These are phyloP conservation scores for Bovichtus variegatus DNA, from an alignment of 2,797 vertebrate species.

Conservation along the genomic window DNA sequence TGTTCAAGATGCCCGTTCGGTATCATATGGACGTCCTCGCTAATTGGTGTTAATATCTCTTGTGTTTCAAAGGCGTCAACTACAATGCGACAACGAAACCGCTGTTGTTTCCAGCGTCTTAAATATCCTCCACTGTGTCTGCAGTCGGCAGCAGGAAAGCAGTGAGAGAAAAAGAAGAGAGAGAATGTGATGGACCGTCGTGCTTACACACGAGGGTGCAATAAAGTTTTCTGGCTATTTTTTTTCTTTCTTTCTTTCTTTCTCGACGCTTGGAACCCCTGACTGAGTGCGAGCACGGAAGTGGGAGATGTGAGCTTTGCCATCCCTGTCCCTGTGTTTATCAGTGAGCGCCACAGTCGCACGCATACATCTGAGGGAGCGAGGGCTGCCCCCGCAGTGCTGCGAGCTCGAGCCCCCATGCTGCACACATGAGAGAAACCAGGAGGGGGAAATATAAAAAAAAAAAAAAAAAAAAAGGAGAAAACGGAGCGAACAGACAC, in stretches of 20 bases:
- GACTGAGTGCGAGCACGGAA: slow-evolving; percentile 55
- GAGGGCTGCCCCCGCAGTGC: slow-evolving; percentile 63
- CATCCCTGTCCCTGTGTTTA: slow-evolving; percentile 58
- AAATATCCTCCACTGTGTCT: slow-evolving; percentile 49
- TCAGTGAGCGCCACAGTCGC: slow-evolving; percentile 62
- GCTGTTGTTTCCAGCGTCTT: slow-evolving; percentile 34
- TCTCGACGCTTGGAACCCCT: slow-evolving; percentile 37
- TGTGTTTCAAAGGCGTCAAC: slow-evolving; percentile 18
- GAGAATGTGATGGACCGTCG: slow-evolving; percentile 57
- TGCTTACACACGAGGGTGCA: slow-evolving; percentile 54
- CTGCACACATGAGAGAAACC: slow-evolving; percentile 52
- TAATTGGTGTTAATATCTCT: slow-evolving; percentile 35
- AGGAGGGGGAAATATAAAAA: slow-evolving; percentile 24
- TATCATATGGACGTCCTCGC: neutral
- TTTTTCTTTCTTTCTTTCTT: slow-evolving; percentile 6
- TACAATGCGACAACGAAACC: slow-evolving; percentile 31
- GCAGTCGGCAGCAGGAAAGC: slow-evolving; percentile 58
- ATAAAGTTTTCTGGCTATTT: slow-evolving; percentile 58
- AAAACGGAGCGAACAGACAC: slow-evolving; percentile 11
- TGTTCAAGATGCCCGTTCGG: neutral
- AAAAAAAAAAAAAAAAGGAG: neutral
- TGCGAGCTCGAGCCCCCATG: slow-evolving; percentile 43
- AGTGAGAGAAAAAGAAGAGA: slow-evolving; percentile 43
- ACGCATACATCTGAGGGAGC: slow-evolving; percentile 58
- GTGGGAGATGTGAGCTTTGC: slow-evolving; percentile 62